phyloP scores from a whole-genome alignment of 1,140 invertebrate genomes.

The Paraescarpia echinospica region DNA sequence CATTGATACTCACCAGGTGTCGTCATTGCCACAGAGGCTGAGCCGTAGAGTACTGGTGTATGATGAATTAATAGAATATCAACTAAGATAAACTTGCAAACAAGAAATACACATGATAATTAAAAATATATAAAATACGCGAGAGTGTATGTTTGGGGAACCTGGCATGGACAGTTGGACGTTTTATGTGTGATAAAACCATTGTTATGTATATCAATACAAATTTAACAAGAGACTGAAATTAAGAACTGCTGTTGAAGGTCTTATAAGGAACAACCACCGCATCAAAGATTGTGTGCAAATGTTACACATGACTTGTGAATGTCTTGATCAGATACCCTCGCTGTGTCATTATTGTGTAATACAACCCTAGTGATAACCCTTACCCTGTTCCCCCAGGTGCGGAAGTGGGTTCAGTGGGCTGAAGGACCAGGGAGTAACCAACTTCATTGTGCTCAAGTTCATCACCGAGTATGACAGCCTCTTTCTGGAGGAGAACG shows the following conservation, averaged over 20 bases:
- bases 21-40: not conserved
- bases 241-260: not conserved
- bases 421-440: conserved; percentile 57
- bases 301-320: not conserved
- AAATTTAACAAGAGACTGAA: not conserved
- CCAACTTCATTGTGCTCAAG: conserved; percentile 56
- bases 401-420: conserved; percentile 51
- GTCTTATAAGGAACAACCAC: not conserved
- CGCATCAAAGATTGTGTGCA: not conserved
- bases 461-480: conserved; percentile 55
- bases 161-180: too few relatives aligned
- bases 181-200: too few relatives aligned
- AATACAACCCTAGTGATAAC: not conserved
- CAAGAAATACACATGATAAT: not conserved
- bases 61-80: not conserved
- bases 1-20: not conserved
- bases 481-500: conserved; percentile 45
- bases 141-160: too few relatives aligned
- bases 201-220: too few relatives aligned
- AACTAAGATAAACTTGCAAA: not conserved
- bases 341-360: not conserved
- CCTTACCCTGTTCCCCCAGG: conserved; percentile 30
- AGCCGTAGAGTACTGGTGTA: not conserved
- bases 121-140: too few relatives aligned
- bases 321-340: not conserved